Evolutionary conservation across 2,888 invertebrate genomes (phyloP), one percentile per base, ranked within the genome.

Genomic region (Megalurothrips usitatus): DNA sequence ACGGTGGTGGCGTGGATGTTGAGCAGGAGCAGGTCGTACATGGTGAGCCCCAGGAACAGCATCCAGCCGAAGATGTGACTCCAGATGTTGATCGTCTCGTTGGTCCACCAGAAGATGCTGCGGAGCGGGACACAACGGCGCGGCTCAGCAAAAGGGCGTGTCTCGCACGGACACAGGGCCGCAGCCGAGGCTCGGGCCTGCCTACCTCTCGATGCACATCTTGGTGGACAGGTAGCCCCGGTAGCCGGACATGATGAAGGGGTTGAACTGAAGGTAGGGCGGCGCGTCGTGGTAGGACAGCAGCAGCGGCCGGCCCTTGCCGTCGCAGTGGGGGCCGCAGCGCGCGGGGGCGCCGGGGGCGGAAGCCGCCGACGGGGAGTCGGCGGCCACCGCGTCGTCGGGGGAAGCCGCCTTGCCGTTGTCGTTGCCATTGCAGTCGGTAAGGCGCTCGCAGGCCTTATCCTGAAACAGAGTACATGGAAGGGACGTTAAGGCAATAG

Each of bases 11-110:
- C 95, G 84, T 94, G 93, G 83, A 92, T 92, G 86, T 93, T 93
- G 83, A 95, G 90, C 85, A 96, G 90, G 84, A 91, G 92, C 85
- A 94, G 89, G 87, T 97, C 97, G 85, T 96, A 94, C 82, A 96
- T 89, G 34, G 96, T 94, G 84, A 97, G 89, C 80, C 93, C 92
- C 82, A 95, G 89, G 86, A 98, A 94, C 81, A 97, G 88, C 87
- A 94, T 90, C 89, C 94, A 94, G 14, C 95, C 95, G 85, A 94
- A 94, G 85, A 98, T 90, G 87, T 98, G 98, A 79, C 96, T 96
- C 98, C 98, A 98, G 86, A 98, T 97, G 86, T 98, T 98, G 86
- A 98, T 92, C 0, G 97, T 98, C 88, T 98, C 98, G 87, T 98
- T 98, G 81, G 96, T 97, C 96, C 97, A 96, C 93, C 96, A 94